Conservation (phyloP, 2,797 vertebrate genomes). For the Oceanodroma leucorhoa region DNA sequence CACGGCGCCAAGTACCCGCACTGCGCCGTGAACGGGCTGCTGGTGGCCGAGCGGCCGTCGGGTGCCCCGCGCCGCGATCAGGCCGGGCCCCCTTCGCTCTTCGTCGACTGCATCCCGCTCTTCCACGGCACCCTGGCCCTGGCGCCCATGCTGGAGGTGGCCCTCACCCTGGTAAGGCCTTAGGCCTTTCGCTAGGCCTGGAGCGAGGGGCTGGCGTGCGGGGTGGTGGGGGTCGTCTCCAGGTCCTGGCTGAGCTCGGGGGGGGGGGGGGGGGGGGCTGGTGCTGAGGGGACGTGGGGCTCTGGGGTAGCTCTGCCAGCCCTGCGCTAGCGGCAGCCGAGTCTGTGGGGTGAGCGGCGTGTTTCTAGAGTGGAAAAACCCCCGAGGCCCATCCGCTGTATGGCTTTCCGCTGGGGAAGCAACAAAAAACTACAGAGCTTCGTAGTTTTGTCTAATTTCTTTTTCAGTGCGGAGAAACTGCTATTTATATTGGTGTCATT, state of each 20-base stretch:
- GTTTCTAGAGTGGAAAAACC: fast-evolving
- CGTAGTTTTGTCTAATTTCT: not conserved
- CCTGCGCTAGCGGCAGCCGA: not conserved
- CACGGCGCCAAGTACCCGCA: constrained; percentile 94
- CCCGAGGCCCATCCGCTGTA: fast-evolving
- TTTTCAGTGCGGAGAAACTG: too few relatives aligned
- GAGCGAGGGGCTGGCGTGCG: fast-evolving
- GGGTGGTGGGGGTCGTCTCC: too few relatives aligned
- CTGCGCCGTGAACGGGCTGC: constrained; percentile 89
- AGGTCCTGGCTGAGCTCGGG: not conserved
- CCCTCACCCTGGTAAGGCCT: constrained; percentile 88
- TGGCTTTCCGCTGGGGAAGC: not conserved
- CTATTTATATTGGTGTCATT: not conserved
- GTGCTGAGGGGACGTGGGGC: too few relatives aligned
- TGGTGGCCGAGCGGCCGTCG: constrained; percentile 88
- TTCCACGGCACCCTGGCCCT: constrained; percentile 94
- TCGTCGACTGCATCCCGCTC: constrained; percentile 94
- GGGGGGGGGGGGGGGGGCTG: not conserved
- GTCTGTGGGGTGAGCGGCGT: fast-evolving
- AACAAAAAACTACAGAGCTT: not conserved
- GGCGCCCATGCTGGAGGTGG: constrained; percentile 95
- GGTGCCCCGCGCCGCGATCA: constrained; percentile 75
- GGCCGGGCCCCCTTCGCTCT: constrained; percentile 77
- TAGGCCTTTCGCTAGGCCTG: too few relatives aligned
- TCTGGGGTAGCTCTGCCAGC: not conserved